These are phyloP conservation scores for Chorisops tibialis DNA, from an alignment of 2,888 invertebrate species.

Conservation along the genomic window DNA sequence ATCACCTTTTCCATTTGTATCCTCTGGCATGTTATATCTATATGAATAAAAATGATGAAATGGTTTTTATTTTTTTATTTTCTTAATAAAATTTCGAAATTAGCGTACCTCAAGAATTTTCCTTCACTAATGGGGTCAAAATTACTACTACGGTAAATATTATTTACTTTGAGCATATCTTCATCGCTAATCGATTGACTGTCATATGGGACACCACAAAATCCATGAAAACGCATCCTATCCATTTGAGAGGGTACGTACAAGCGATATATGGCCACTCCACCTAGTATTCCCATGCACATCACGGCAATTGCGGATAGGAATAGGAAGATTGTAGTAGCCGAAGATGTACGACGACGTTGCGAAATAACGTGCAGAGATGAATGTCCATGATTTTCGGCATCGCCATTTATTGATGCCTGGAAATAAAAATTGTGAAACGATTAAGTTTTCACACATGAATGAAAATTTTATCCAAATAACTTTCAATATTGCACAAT, in stretches of 20 bases:
- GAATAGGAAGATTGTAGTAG: slow-evolving; percentile 66
- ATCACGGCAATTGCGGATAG: slow-evolving; percentile 68
- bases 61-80: no score
- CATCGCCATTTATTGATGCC: slow-evolving; percentile 50
- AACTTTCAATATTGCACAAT: no score
- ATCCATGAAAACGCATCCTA: slow-evolving; percentile 50
- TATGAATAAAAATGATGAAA: no score
- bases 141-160: slow-evolving; percentile 1
- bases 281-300: slow-evolving; percentile 67
- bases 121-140: no score
- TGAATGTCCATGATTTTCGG: slow-evolving; percentile 52
- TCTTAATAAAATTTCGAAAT: no score
- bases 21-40: no score
- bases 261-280: slow-evolving; percentile 72
- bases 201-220: slow-evolving; percentile 50
- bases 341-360: slow-evolving; percentile 56
- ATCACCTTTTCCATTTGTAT: slow-evolving; percentile 43
- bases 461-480: no score
- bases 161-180: slow-evolving; percentile 14
- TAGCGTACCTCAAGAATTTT: no score
- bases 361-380: slow-evolving; percentile 28
- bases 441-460: no score
- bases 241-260: slow-evolving; percentile 62
- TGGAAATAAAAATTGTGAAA: no score
- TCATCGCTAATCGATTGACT: slow-evolving; percentile 33